Conservation (phyloP, 2,113 vertebrate species). For the Apteryx mantelli region DNA sequence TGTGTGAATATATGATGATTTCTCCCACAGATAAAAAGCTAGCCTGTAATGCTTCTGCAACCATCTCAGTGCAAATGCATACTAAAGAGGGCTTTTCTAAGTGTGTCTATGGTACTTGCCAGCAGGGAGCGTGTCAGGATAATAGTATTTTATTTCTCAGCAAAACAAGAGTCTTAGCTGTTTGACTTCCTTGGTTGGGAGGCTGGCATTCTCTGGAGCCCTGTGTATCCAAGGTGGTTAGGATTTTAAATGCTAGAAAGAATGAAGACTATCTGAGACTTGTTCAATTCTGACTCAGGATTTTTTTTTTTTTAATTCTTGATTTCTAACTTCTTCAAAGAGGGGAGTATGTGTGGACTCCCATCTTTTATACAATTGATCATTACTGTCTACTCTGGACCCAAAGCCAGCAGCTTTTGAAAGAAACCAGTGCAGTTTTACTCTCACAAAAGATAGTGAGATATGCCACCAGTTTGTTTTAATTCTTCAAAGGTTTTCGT, state of each 20-base stretch:
- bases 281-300: not conserved
- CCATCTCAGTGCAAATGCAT: not conserved
- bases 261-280: not conserved
- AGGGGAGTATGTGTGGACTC: no score
- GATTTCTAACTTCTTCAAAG: not conserved
- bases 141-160: not conserved
- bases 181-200: not conserved
- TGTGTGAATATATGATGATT: not conserved
- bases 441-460: not conserved
- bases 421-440: not conserved
- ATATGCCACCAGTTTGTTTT: not conserved
- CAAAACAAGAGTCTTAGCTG: not conserved
- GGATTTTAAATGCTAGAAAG: not conserved
- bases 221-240: no score
- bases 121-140: slow-evolving; percentile 50
- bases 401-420: not conserved
- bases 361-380: not conserved
- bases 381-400: not conserved
- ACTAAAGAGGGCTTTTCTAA: not conserved
- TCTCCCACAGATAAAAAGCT: not conserved
- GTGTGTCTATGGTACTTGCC: not conserved
- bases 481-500: slow-evolving; percentile 11
- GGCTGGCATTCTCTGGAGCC: not conserved
- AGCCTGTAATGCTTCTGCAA: not conserved
- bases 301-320: not conserved